Conservation (phyloP, 2,888 invertebrate species). For the Aleiodes alternator region DNA sequence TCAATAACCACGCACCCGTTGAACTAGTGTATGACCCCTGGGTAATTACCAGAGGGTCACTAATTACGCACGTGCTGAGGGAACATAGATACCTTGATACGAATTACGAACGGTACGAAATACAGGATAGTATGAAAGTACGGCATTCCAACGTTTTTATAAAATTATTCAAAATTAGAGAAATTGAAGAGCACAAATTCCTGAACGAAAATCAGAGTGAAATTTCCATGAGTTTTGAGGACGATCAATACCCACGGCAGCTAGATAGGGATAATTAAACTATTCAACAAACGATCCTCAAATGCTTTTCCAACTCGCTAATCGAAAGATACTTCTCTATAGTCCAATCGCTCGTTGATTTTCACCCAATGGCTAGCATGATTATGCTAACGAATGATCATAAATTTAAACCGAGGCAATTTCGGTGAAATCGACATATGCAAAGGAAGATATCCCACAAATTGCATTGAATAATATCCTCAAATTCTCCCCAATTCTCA, state of each 20-base stretch:
- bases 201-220: background rate
- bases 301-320: conserved; percentile 20
- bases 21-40: conserved; percentile 19
- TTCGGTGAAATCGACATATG: conserved; percentile 32
- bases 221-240: background rate
- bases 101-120: conserved; percentile 13
- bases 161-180: background rate
- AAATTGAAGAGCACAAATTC: background rate
- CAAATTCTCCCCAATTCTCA: background rate
- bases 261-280: conserved; percentile 7
- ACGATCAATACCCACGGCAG: background rate
- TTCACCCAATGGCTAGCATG: conserved; percentile 41
- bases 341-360: conserved; percentile 30
- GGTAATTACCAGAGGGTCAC: conserved; percentile 28
- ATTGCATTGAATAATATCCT: conserved; percentile 17
- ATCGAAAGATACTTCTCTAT: conserved; percentile 19
- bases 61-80: conserved; percentile 27
- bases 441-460: conserved; percentile 19
- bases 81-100: conserved; percentile 27
- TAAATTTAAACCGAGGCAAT: conserved; percentile 39
- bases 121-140: conserved; percentile 15
- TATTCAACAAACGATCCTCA: conserved; percentile 18
- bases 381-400: conserved; percentile 45
- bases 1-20: conserved; percentile 2
- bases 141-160: background rate